These are phyloP conservation scores for Odocoileus hemionus DNA, from an alignment of 2,113 vertebrate genomes.

Conservation along the genomic window DNA sequence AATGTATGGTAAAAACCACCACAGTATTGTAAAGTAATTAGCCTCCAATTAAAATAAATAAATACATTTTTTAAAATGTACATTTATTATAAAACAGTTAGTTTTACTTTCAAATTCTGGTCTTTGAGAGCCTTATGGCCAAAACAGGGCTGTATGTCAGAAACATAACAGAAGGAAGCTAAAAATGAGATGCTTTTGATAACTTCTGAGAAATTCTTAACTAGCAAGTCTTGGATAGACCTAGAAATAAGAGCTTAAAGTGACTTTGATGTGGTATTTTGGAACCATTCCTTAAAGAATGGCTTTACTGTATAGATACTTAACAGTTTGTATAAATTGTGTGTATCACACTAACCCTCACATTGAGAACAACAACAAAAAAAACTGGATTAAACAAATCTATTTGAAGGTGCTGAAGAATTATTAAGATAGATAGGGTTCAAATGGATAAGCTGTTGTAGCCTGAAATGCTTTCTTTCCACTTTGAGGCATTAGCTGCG, in stretches of 20 bases:
- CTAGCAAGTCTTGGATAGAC: not conserved
- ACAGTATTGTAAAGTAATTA: not conserved
- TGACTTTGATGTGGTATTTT: conserved; percentile 9
- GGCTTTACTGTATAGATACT: not conserved
- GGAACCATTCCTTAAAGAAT: not conserved
- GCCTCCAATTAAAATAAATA: not conserved
- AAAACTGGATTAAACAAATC: not conserved
- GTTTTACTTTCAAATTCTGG: conserved; percentile 29
- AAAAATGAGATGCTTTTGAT: not conserved
- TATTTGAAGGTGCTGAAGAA: not conserved
- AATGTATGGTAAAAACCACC: not conserved
- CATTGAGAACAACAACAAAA: not conserved
- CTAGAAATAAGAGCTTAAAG: not conserved
- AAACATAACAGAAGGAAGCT: not conserved
- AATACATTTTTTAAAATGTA: not conserved
- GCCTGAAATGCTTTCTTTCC: not conserved
- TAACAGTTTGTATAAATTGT: not conserved
- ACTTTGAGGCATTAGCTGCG: not conserved
- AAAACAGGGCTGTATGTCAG: not conserved
- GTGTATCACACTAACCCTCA: not conserved
- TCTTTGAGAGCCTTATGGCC: not conserved
- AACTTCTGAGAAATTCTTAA: not conserved
- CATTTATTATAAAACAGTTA: not conserved
- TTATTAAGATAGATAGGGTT: not conserved
- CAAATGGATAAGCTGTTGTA: not conserved